Evolutionary conservation across 2,113 vertebrate species (phyloP).

Genomic region (Callipepla californica): DNA sequence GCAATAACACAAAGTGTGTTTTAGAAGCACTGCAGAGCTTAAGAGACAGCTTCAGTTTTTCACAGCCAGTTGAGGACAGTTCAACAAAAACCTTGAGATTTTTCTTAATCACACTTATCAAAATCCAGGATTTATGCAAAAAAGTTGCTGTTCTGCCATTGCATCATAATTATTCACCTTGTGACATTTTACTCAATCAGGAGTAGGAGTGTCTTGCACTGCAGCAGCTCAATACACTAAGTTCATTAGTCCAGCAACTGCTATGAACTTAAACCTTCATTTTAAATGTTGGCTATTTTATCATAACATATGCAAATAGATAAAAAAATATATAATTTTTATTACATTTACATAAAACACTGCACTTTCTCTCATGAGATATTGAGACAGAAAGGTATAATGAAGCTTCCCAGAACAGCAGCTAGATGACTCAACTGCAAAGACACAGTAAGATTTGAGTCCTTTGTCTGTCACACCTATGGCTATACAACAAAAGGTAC

Average conservation of each 20-base stretch:
- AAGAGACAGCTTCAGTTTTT: background rate
- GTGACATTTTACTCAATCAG: slow-evolving; percentile 11
- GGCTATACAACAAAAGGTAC: background rate
- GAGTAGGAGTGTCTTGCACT: background rate
- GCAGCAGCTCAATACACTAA: background rate
- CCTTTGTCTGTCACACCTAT: background rate
- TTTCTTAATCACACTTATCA: background rate
- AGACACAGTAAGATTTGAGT: background rate
- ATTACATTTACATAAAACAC: background rate
- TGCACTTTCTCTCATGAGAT: background rate
- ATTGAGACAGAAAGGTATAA: background rate
- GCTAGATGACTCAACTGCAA: background rate
- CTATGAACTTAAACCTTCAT: background rate
- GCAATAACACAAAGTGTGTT: background rate
- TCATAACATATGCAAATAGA: background rate
- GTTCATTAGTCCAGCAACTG: background rate
- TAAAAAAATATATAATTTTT: background rate
- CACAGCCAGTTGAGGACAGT: background rate
- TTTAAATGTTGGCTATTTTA: background rate
- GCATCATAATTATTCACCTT: slow-evolving; percentile 38
- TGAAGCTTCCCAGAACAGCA: background rate
- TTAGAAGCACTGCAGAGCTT: background rate
- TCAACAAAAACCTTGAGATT: background rate
- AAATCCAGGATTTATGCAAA: slow-evolving; percentile 35
- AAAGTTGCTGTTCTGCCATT: background rate